phyloP scores from a whole-genome alignment of 2,797 vertebrate species.

The Antennarius maculatus region DNA sequence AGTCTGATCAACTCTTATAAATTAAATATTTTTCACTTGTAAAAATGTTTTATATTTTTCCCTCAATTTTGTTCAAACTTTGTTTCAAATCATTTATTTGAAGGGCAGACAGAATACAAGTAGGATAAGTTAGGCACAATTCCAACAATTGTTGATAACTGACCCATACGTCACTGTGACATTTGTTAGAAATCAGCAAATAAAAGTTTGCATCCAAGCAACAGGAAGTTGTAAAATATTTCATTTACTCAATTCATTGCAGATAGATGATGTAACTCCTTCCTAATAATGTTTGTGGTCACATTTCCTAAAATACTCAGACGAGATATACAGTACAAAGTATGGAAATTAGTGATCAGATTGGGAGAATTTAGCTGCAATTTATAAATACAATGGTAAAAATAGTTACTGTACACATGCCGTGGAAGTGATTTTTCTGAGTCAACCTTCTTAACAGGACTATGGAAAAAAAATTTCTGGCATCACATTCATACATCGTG shows the following conservation, averaged over 20 bases:
- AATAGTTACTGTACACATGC: no score
- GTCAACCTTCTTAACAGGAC: no score
- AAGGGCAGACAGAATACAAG: constrained; percentile 2
- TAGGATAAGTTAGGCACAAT: not conserved
- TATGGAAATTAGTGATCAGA: constrained; percentile 5
- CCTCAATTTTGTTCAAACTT: not conserved
- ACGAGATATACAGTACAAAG: constrained; percentile 7
- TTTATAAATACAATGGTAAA: constrained; percentile 28
- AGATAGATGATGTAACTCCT: not conserved
- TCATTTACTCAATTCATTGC: constrained; percentile 22
- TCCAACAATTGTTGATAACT: not conserved
- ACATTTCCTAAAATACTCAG: not conserved
- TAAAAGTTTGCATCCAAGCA: constrained; percentile 7
- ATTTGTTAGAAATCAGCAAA: not conserved
- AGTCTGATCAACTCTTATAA: not conserved
- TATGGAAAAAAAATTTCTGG: no score
- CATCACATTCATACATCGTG: no score
- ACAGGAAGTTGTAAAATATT: constrained; percentile 1
- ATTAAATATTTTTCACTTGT: not conserved
- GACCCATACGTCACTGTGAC: not conserved
- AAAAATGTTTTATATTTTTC: not conserved
- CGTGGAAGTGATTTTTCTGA: no score
- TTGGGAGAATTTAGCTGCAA: not conserved
- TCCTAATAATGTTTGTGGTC: not conserved
- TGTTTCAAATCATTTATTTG: not conserved